These are phyloP conservation scores for Cyclargus thomasi DNA, from an alignment of 1,140 invertebrate species.

Conservation along the genomic window DNA sequence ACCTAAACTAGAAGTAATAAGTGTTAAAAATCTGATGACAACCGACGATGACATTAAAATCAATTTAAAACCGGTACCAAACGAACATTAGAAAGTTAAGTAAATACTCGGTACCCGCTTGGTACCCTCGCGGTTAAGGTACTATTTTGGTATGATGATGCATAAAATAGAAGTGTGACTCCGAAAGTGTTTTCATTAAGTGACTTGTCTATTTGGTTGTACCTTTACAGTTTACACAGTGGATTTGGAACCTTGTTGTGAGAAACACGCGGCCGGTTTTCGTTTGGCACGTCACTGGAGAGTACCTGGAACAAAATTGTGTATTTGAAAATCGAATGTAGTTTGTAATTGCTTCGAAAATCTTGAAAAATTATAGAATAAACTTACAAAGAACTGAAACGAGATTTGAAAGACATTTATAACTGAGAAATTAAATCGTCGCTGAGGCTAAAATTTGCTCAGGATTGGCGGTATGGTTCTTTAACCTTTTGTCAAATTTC, in stretches of 20 bases:
- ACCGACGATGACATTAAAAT: background rate
- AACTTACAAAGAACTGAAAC: no score
- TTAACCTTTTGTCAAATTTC: no score
- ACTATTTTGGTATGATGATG: slow-evolving; percentile 1
- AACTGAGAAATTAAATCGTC: no score
- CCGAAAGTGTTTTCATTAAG: slow-evolving; percentile 1
- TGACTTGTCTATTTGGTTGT: background rate
- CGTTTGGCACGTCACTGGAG: background rate
- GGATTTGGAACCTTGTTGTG: background rate
- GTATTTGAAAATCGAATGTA: background rate
- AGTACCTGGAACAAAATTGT: slow-evolving; percentile 5
- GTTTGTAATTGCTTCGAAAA: no score
- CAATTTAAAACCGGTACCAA: background rate
- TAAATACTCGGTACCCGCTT: background rate
- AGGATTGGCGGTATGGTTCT: no score
- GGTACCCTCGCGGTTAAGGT: background rate
- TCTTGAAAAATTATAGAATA: no score
- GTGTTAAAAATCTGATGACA: no score
- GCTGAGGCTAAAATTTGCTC: no score
- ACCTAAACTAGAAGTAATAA: no score
- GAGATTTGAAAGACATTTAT: no score
- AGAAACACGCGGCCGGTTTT: background rate
- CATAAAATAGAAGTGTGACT: slow-evolving; percentile 12
- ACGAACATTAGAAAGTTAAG: background rate
- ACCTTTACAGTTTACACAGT: background rate